Evolutionary conservation across 2,113 vertebrate genomes (phyloP), one percentile per base, ranked within the genome.

Genomic region (Perca schrenkii): DNA sequence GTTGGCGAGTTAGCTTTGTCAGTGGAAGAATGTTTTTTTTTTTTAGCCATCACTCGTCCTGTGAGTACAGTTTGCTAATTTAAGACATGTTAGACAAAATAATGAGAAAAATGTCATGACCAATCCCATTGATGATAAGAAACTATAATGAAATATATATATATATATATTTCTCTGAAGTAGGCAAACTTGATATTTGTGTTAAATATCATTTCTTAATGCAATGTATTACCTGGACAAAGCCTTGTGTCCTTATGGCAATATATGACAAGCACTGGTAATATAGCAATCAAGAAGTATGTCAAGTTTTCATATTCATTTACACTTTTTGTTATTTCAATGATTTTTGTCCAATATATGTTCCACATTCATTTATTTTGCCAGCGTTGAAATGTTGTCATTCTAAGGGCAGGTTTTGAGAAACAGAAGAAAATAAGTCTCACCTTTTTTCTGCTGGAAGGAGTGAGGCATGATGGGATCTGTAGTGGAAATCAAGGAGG

Each of bases 391-490:
- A 11, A n/a, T 63, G 6, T 60, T 50, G n/a, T 52, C 13, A 17
- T 50, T 34, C 40, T 66, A 58, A 76, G n/a, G 6, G 10, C 8
- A 56, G 50, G 34, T 31, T 36, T 36, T 21, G 17, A 83, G 25
- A 58, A 79, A 60, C 25, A 78, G 31, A 79, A 74, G 25, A 69
- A 47, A 80, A 43, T 71, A 71, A 12, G 57, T 83, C 92, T 95
- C 88, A 95, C 95, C 95, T 94, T 94, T 93, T 87, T 91, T 95
- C 82, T 93, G 92, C 88, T 93, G 93, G 88, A 94, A 92, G 87
- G 95, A 94, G 90, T 94, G 89, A 84, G 94, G 94, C 93, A 95
- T 95, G 80, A 89, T 94, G 93, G 92, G 91, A 93, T 90, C 79
- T 88, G 88, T 81, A 90, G 79, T 91, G 70, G 62, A 56, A 86